Evolutionary conservation across 2,888 invertebrate genomes (phyloP), one percentile per base, ranked within the genome.

Genomic region (Harpagoxenus sublaevis): DNA sequence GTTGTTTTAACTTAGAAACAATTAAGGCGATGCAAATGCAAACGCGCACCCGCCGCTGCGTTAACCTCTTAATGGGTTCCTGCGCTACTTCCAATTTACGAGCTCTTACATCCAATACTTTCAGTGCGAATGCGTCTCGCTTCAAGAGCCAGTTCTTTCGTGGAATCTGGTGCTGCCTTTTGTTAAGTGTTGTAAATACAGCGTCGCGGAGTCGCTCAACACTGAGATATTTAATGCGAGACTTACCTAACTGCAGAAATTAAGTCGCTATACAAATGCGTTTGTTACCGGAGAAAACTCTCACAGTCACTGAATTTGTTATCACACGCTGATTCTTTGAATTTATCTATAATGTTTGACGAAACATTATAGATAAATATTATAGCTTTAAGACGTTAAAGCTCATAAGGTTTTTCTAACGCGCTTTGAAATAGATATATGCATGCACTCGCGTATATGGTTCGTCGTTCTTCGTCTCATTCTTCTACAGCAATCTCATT

Each of bases 1-100:
- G 79, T 84, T 78, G 83, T 70, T 73, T 88, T 87, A 90, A 90
- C 87, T 90, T 81, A 90, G 53, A 77, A 75, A 87, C 86, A 89
- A 90, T 90, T 88, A 90, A 88, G 83, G 73, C 83, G 85, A 84
- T 87, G 90, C 87, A 88, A 89, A 87, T 89, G 82, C 77, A 62
- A 78, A 53, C 60, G 79, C 60, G 79, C 78, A 75, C 45, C 79
- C 73, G 77, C 55, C 73, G 74, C 42, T 42, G 42, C 79, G 81
- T 89, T 89, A 89, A 90, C 89, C 87, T 89, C 77, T 90, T 87
- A 85, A 90, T 87, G 83, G 86, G 28, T 15, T 66, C 73, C 70
- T 66, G 78, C 81, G 85, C 86, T 85, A 83, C 88, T 87, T 79
- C 75, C 87, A 89, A 87, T 90, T 90, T 87, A 88, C 78, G 77